Conservation (phyloP, 2,797 vertebrate species). For the Darevskia mixta region DNA sequence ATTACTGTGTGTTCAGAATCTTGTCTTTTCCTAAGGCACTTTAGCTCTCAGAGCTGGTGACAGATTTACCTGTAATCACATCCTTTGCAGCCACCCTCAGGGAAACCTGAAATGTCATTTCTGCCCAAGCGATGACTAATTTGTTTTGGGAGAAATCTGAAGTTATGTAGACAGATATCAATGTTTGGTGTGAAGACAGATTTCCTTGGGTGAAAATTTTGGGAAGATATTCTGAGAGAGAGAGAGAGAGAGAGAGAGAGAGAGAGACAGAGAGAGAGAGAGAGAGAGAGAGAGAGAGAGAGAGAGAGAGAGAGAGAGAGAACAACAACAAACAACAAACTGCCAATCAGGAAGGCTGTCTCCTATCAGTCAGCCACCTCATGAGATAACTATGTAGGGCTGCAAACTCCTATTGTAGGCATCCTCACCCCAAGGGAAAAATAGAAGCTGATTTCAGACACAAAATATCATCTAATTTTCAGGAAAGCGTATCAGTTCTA, state of each 20-base stretch:
- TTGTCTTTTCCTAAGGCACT: not conserved
- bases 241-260: not conserved
- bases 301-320: no score
- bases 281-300: no score
- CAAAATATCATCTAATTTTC: conserved; percentile 13
- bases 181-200: not conserved
- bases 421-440: not conserved
- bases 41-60: not conserved
- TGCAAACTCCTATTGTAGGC: not conserved
- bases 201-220: conserved; percentile 12
- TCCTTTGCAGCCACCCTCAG: not conserved
- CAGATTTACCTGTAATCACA: not conserved
- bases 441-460: not conserved
- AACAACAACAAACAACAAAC: not conserved
- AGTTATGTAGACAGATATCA: not conserved
- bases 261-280: not conserved
- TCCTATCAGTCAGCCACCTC: not conserved
- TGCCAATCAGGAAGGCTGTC: not conserved
- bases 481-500: not conserved
- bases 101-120: not conserved
- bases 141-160: not conserved
- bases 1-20: not conserved
- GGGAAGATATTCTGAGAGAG: not conserved
- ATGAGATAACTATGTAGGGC: not conserved
- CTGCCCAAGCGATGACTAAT: not conserved